Percentiles rank a stretch among this genome's conserved stretches.
phyloP scores from a whole-genome alignment of 2,113 vertebrate genomes.

The Australoheros scitulus region DNA sequence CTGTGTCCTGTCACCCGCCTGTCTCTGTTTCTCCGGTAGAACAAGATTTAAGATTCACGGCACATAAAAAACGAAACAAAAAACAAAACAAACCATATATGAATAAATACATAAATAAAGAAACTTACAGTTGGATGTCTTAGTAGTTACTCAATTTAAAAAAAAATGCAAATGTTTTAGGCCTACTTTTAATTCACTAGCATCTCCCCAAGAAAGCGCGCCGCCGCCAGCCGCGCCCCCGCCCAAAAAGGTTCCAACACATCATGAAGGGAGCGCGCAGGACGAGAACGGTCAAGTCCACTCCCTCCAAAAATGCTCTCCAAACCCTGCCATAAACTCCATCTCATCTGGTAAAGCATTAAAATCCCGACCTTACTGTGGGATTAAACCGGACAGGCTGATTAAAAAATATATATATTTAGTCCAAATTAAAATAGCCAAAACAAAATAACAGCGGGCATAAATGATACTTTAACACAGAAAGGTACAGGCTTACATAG shows the following conservation, averaged over 20 bases:
- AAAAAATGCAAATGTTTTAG: neutral
- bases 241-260: constrained; percentile 61
- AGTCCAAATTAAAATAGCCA: neutral
- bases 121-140: neutral
- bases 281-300: constrained; percentile 11
- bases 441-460: neutral
- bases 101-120: too few species aligned
- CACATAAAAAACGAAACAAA: neutral
- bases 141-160: neutral
- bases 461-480: neutral
- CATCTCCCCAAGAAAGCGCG: constrained; percentile 13
- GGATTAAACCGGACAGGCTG: neutral
- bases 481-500: too few species aligned
- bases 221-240: constrained; percentile 52
- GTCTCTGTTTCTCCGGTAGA: neutral
- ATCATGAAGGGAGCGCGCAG: constrained; percentile 47
- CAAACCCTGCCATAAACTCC: constrained; percentile 24
- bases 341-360: constrained; percentile 12
- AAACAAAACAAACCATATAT: neutral
- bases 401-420: neutral
- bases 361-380: neutral
- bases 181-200: neutral
- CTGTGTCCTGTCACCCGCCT: neutral
- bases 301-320: constrained; percentile 1
- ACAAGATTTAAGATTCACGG: neutral